Base-by-base conservation (phyloP, 2,888 invertebrate species). In the Lasioglossum morio region DNA sequence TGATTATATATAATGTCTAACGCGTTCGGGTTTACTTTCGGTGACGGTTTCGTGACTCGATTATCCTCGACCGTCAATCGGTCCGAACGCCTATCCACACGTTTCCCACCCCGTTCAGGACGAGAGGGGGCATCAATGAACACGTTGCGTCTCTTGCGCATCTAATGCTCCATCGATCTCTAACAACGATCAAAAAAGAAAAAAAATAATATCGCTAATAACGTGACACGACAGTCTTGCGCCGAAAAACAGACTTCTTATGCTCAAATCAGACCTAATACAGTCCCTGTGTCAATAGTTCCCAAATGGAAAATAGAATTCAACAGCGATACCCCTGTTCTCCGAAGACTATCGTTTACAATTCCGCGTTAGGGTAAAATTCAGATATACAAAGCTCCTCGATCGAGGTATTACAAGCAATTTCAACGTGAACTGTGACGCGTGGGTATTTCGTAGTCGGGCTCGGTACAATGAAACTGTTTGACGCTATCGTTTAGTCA, bases 1-100 rank as follows among this genome's bases (percentile, higher is more conserved):
- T n/a, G 70, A 70, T 70, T 70, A 70, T 30, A 37, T 69, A 34
- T 69, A 69, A 84, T 72, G 37, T 77, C 86, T 82, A 70, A 83
- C 83, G 79, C 86, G 86, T 83, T 86, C 88, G 84, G 83, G 69
- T 80, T 76, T 90, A 89, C 88, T 90, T 90, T 90, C 89, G 91
- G 89, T 91, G 89, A 87, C 87, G 81, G 70, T 76, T 80, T 79
- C 86, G 85, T 80, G 90, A 89, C 89, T 88, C 84, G 87, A 85
- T 86, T 88, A 85, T 70, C 79, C 75, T 81, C 76, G 73, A 81
- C 81, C 82, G 82, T 88, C 83, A 86, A 90, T 80, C 88, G 82
- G 83, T 70, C 86, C 86, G 81, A 88, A 83, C 80, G 86, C 82
- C 63, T 81, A 66, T 66, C 57, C 48, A 57, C n/a, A 23, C 37